These are phyloP conservation scores for Caenorhabditis becei DNA, from an alignment of 2,888 invertebrate species.

Conservation along the genomic window DNA sequence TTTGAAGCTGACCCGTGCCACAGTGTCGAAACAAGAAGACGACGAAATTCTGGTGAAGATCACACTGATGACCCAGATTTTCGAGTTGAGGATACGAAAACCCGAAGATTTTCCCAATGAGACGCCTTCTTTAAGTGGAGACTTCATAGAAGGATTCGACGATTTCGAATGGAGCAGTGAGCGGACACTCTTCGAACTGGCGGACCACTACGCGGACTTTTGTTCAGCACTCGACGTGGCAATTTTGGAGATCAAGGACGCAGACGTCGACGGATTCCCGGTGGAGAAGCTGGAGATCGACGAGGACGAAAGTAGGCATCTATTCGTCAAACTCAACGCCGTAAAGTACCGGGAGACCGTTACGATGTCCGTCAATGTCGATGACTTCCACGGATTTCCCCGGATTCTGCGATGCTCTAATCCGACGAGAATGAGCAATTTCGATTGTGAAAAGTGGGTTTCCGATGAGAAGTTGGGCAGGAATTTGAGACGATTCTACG, in stretches of 20 bases:
- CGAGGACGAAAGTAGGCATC: slow-evolving; percentile 31
- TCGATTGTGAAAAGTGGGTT: slow-evolving; percentile 57
- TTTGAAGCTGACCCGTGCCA: slow-evolving; percentile 17
- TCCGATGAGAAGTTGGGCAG: slow-evolving; percentile 41
- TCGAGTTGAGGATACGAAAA: slow-evolving; percentile 21
- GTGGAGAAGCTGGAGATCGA: slow-evolving; percentile 30
- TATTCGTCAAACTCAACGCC: slow-evolving; percentile 18
- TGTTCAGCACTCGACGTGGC: slow-evolving; percentile 38
- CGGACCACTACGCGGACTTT: slow-evolving; percentile 35
- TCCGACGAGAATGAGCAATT: slow-evolving; percentile 17
- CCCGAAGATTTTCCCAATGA: slow-evolving; percentile 31
- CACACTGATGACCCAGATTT: slow-evolving; percentile 42
- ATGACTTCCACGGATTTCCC: slow-evolving; percentile 42
- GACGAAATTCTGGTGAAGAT: slow-evolving; percentile 4
- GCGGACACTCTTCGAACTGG: slow-evolving; percentile 14
- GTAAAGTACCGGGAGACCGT: slow-evolving; percentile 34
- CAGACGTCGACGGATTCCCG: slow-evolving; percentile 35
- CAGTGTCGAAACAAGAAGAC: not conserved
- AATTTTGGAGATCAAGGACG: slow-evolving; percentile 49
- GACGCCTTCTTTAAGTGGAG: slow-evolving; percentile 15
- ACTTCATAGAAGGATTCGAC: slow-evolving; percentile 39
- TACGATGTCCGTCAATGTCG: slow-evolving; percentile 24
- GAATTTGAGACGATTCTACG: slow-evolving; percentile 38
- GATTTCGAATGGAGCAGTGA: slow-evolving; percentile 23
- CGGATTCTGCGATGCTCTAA: slow-evolving; percentile 39